phyloP scores from a whole-genome alignment of 2,113 vertebrate species.

The Odocoileus hemionus region DNA sequence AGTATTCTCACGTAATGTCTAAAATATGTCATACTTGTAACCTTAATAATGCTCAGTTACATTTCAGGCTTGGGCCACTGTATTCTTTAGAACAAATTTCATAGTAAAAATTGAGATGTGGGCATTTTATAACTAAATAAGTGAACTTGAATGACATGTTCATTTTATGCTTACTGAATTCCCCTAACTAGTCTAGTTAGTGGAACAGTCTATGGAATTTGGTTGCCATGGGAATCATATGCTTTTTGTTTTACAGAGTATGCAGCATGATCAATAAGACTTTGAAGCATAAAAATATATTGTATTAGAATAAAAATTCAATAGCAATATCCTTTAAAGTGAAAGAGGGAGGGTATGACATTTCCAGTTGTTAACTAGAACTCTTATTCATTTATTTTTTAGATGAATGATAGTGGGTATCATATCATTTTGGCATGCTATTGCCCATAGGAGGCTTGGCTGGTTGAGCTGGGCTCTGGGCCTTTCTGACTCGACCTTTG shows the following conservation, averaged over 20 bases:
- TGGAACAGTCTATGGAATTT: background rate
- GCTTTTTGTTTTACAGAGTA: background rate
- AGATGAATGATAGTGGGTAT: background rate
- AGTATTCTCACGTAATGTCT: background rate
- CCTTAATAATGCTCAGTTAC: background rate
- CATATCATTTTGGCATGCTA: background rate
- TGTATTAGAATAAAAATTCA: background rate
- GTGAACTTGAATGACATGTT: background rate
- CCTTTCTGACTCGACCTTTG: background rate
- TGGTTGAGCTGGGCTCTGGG: background rate
- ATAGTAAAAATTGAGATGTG: background rate
- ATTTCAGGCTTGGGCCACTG: background rate
- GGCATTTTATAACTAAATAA: background rate
- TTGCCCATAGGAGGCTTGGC: background rate
- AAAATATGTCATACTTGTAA: background rate
- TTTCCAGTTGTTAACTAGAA: background rate
- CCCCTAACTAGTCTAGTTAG: background rate
- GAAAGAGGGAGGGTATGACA: background rate
- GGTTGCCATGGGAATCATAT: background rate
- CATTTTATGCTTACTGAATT: background rate
- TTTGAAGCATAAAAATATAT: background rate
- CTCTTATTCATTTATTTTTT: background rate
- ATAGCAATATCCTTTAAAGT: background rate
- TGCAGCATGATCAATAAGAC: background rate
- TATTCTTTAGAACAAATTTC: background rate